These are phyloP conservation scores for Osmerus eperlanus DNA, from an alignment of 2,113 vertebrate species.

Conservation along the genomic window DNA sequence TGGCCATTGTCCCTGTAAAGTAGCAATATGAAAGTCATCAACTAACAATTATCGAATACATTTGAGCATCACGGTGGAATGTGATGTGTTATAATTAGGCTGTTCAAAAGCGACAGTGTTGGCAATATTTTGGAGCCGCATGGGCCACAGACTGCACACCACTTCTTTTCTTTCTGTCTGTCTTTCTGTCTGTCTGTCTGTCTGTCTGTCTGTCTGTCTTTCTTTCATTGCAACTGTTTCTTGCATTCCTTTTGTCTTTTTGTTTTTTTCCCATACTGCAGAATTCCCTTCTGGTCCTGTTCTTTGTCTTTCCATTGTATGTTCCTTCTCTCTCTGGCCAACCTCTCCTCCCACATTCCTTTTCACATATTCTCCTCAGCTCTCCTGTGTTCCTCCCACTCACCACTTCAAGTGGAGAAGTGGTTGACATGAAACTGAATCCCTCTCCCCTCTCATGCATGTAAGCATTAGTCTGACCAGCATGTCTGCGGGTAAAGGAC, in stretches of 20 bases:
- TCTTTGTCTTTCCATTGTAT: not conserved
- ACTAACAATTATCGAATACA: too few species aligned
- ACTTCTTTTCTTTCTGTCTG: not conserved
- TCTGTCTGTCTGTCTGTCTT: not conserved
- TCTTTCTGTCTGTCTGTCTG: not conserved
- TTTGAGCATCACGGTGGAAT: too few species aligned
- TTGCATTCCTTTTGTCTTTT: not conserved
- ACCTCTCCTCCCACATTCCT: not conserved
- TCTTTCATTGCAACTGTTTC: slow-evolving; percentile 9
- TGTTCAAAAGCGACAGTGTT: too few species aligned
- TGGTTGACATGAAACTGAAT: slow-evolving; percentile 36
- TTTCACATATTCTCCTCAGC: not conserved
- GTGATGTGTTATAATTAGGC: too few species aligned
- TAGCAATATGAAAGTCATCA: too few species aligned
- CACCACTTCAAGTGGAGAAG: slow-evolving; percentile 12
- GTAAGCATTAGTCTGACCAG: slow-evolving; percentile 1
- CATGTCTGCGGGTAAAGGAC: slow-evolving; percentile 23
- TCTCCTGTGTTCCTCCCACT: not conserved
- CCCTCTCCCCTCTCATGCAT: not conserved
- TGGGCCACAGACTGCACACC: not conserved
- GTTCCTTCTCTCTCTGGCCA: not conserved
- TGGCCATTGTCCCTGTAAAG: too few species aligned
- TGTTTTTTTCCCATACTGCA: not conserved
- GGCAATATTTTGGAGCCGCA: too few species aligned
- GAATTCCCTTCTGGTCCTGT: not conserved